Evolutionary conservation across 2,113 vertebrate genomes (phyloP), one percentile per base, ranked within the genome.

Genomic region (Perca schrenkii): DNA sequence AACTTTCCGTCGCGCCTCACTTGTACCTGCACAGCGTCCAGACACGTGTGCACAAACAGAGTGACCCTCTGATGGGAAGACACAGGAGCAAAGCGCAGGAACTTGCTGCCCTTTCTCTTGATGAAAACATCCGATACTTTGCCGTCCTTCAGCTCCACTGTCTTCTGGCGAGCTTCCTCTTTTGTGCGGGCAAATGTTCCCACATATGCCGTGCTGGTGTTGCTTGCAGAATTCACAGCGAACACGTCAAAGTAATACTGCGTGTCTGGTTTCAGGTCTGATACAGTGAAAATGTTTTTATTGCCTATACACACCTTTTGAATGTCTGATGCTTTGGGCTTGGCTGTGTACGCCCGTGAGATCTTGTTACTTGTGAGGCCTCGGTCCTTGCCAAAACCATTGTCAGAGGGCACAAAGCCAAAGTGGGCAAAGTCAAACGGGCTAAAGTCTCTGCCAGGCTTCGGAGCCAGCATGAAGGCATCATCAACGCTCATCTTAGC

Each of bases 231-330:
- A 76, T 98, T 98, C 49, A 97, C 94, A 2, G 98, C 97, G 68
- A 99, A 99, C 61, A 99, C 96, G 43, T 99, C 98, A 36, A 99
- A 99, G 92, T 99, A 99, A 94, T 98, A 98, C 89, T 99, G 98
- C 0, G 96, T 99, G 77, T 98, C 97, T 0, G 98, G 98, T 74
- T 98, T 99, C 61, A 99, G 95, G 21, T 97, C 97, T 1, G 98
- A 97, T 72, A 99, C 95, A 0, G 98, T 99, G 92, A 98, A 99
- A 91, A 98, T 96, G 86, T 98, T 99, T 93, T 99, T 99, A 90
- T 97, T 98, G 31, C 96, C 97, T 0, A 99, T 96, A 86, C 98
- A 99, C 70, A 98, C 88, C 70, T 97, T 97, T 15, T 96, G 96
- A 69, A 99, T 95, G 90, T 99, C 98, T 16, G 88, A 85, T 0